phyloP scores from a whole-genome alignment of 2,797 vertebrate species.

The Oceanodroma leucorhoa region DNA sequence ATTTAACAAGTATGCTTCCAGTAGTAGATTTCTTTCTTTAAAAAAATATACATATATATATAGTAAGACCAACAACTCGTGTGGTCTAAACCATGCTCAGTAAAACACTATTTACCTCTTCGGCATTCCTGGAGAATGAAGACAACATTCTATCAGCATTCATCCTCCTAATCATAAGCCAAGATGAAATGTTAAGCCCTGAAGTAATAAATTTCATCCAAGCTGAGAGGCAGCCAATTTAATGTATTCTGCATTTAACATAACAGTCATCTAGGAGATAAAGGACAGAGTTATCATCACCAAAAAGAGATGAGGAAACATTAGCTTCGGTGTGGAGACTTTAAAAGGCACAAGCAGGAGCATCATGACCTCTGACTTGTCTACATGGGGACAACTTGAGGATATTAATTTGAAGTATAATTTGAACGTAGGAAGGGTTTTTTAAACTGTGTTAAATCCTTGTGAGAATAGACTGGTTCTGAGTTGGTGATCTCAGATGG shows the following conservation, averaged over 20 bases:
- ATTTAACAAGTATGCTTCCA: background rate
- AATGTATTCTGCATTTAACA: background rate
- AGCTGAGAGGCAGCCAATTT: conserved; percentile 33
- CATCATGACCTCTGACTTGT: background rate
- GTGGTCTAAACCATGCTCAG: conserved; percentile 32
- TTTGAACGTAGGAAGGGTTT: background rate
- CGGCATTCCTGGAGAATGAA: conserved; percentile 39
- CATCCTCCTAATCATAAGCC: conserved; percentile 8
- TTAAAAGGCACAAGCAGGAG: background rate
- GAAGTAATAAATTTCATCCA: conserved; percentile 42
- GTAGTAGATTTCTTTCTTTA: background rate
- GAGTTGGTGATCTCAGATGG: background rate
- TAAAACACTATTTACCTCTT: conserved; percentile 30
- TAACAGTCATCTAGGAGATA: conserved; percentile 3
- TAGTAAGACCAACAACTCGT: background rate
- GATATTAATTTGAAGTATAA: background rate
- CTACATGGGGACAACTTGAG: background rate
- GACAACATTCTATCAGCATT: conserved; percentile 41
- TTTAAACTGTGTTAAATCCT: background rate
- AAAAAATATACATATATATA: background rate
- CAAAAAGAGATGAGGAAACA: background rate
- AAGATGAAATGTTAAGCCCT: conserved; percentile 58
- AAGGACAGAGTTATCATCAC: background rate
- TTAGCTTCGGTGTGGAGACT: background rate
- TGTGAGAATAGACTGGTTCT: background rate